Percentiles rank a stretch among this genome's conserved stretches.
Conservation (phyloP, 2,888 invertebrate genomes). For the Drosophila birchii region DNA sequence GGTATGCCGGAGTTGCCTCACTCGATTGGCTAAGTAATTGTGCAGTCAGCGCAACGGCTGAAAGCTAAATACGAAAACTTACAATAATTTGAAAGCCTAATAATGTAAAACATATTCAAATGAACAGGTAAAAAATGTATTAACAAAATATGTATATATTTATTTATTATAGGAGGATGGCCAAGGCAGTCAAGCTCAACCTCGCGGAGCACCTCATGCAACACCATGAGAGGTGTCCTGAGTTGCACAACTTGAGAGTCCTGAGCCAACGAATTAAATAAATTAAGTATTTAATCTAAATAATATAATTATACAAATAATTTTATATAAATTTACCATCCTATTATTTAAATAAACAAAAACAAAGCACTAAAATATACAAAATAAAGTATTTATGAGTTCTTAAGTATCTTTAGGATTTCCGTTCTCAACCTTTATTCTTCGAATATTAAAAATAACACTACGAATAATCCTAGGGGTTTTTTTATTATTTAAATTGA, state of each 20-base stretch:
- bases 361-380: neutral
- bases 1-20: slow-evolving; percentile 37
- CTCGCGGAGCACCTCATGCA: neutral
- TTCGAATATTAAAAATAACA: neutral
- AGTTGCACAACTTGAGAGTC: neutral
- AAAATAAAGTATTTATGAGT: neutral
- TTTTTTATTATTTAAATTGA: neutral
- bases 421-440: neutral
- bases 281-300: no score
- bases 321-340: no score
- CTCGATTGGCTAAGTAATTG: slow-evolving; percentile 46
- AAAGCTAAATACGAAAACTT: neutral
- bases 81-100: slow-evolving; percentile 8
- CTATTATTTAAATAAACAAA: neutral
- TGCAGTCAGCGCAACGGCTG: slow-evolving; percentile 39
- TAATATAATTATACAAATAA: no score
- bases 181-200: neutral
- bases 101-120: neutral
- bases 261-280: neutral
- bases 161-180: neutral
- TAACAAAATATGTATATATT: slow-evolving; percentile 9
- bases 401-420: neutral
- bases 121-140: neutral
- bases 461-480: neutral
- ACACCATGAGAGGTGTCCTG: neutral